Evolutionary conservation across 2,113 vertebrate genomes (phyloP), one percentile per base, ranked within the genome.

Genomic region (Acanthisitta chloris): DNA sequence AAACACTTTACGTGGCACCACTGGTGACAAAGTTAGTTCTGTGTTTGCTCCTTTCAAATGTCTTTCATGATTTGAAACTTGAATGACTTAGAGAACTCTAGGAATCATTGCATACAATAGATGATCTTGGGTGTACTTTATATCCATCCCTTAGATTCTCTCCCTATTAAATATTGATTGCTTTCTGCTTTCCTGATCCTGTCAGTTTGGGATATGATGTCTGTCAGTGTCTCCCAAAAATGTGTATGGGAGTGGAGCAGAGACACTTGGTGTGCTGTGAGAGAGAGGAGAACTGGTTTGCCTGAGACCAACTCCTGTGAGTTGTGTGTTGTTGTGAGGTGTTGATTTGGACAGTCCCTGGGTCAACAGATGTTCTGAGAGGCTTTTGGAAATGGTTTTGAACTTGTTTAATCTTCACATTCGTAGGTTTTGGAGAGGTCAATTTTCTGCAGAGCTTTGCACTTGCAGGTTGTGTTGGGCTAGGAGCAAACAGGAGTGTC

Each of bases 171-270:
- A 26, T 10, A 15, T 3, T 3, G 1, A 0, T 14, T 74, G 14
- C 20, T 55, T 17, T 31, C 46, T 81, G 70, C 65, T 70, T 4
- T n/a, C 2, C 46, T 29, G 26, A 10, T 65, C 36, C 31, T 24
- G 58, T 20, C 17, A 20, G 66, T 15, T 40, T 61, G 84, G 66
- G 59, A 11, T 17, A 2, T 13, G 51, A 49, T 1, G 5, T 38
- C 38, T 74, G 71, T 58, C 55, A 52, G 79, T 8, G 3, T 57
- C 78, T 76, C 76, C 82, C n/a, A 57, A 54, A 85, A 58, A 77
- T 45, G 33, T 0, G 3, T 6, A 6, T 0, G 9, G 40, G 48
- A 72, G 34, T 8, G 52, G 36, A 65, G 45, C 18, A 0, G 25
- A 34, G 57, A 31, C 6, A 1, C 25, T 83, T 1, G 0, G 15